Base-by-base conservation (phyloP, 2,113 vertebrate genomes). In the Eclectus roratus region DNA sequence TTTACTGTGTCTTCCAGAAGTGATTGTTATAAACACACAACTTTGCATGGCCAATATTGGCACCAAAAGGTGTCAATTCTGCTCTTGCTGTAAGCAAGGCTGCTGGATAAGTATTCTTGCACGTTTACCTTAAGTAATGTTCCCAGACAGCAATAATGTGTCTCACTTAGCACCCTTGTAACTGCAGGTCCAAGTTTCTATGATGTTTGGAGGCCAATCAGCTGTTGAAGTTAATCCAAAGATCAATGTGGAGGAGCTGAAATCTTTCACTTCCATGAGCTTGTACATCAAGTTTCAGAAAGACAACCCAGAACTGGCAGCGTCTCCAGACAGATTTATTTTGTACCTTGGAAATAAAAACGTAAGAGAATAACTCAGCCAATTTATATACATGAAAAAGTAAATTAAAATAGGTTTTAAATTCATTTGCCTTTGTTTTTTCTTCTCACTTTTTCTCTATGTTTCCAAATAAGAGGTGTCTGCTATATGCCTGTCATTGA, bases 191-290 rank as follows among this genome's bases (percentile, higher is more conserved):
- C 99, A 99, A 97, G 99, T 99, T 60, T 99, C 99, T 37, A 99
- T 99, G 99, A 99, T 98, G 97, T 99, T 99, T 95, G 98, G 98
- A 56, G 99, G 99, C 20, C 98, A 98, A 83, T 99, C 99, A 8
- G 98, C 98, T 7, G 99, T 99, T 39, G 98, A 99, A 97, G 98
- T 99, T 72, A 98, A 99, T 82, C 98, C 99, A 52, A 99, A 98
- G 95, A 95, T 98, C 73, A 98, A 97, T 7, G 47, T 99, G 81
- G 99, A 99, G 33, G 99, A 99, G 61, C 96, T 99, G 83, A 99
- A 99, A 94, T 98, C 99, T 31, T 98, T 99, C 96, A 99, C 99
- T 0, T 99, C 99, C 83, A 99, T 99, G 94, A 99, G 98, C 88
- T 94, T 99, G 93, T 99, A 99, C 70, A 98, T 99, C 84, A 98